A percentile compares a stretch with the other conserved stretches of the same genome.
Evolutionary conservation across 53 echinoderm and acorn worm species (phyloP).

Genomic region (Astropecten irregularis): DNA sequence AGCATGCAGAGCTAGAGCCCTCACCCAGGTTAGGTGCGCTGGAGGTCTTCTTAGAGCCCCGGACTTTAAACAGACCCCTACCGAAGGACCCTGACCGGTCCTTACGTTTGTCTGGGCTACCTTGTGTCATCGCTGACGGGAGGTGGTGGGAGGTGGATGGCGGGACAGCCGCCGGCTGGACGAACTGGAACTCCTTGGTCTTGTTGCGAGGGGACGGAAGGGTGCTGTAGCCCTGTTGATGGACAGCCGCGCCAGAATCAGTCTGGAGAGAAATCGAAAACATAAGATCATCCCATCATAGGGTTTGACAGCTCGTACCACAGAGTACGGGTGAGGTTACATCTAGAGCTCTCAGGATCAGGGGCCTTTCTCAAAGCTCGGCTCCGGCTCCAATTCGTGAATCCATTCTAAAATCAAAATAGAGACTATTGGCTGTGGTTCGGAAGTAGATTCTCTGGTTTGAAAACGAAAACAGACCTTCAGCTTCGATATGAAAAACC

Average conservation of each 20-base stretch:
- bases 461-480: too few species aligned
- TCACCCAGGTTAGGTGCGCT: constrained; percentile 97
- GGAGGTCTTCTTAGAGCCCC: constrained; percentile 81
- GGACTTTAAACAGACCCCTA: constrained; percentile 78
- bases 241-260: constrained; percentile 13
- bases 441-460: too few species aligned
- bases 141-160: neutral
- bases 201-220: constrained; percentile 85
- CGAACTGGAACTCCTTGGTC: constrained; percentile 47
- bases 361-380: too few species aligned
- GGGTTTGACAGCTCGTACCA: neutral
- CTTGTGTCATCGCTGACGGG: constrained; percentile 5
- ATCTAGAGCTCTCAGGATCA: too few species aligned
- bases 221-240: constrained; percentile 76
- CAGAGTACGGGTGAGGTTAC: neutral
- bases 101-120: constrained; percentile 53
- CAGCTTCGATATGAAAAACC: too few species aligned
- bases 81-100: constrained; percentile 75
- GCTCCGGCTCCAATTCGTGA: too few species aligned
- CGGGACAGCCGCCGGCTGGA: constrained; percentile 3
- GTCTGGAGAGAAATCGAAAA: too few species aligned
- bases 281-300: neutral
- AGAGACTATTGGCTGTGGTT: too few species aligned
- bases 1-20: constrained; percentile 44
- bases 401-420: too few species aligned